phyloP scores from a whole-genome alignment of 2,113 vertebrate genomes.

The Octodon degus region DNA sequence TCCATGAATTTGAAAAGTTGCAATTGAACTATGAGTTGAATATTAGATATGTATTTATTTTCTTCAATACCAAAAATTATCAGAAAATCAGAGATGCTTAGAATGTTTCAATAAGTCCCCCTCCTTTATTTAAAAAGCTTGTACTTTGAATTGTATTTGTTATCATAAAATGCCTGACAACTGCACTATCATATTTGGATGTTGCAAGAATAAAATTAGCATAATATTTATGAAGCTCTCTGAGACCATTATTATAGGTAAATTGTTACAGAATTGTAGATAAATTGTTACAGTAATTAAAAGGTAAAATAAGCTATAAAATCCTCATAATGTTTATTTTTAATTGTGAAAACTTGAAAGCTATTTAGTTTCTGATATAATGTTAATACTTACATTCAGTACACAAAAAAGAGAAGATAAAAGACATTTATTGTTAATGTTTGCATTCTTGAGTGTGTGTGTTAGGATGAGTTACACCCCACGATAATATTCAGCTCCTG shows the following conservation, averaged over 20 bases:
- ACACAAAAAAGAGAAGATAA: slow-evolving; percentile 21
- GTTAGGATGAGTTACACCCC: background rate
- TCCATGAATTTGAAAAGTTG: background rate
- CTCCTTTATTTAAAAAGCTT: slow-evolving; percentile 57
- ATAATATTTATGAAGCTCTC: slow-evolving; percentile 67
- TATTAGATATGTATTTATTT: background rate
- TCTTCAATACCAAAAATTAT: slow-evolving; percentile 25
- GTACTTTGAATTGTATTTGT: slow-evolving; percentile 22
- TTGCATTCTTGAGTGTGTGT: background rate
- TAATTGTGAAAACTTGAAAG: slow-evolving; percentile 55
- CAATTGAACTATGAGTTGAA: background rate
- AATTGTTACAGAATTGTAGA: slow-evolving; percentile 41
- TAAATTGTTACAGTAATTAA: slow-evolving; percentile 48
- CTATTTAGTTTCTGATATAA: slow-evolving; percentile 10
- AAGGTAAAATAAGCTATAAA: background rate
- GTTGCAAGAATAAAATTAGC: slow-evolving; percentile 67
- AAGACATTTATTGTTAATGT: slow-evolving; percentile 21
- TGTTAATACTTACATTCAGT: background rate
- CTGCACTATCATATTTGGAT: background rate
- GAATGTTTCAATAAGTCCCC: slow-evolving; percentile 35
- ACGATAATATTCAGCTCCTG: background rate
- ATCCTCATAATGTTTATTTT: background rate
- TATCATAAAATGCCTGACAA: slow-evolving; percentile 42
- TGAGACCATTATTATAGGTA: background rate
- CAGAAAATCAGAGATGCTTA: background rate